Percentiles rank a stretch among this genome's conserved stretches.
Evolutionary conservation across 1,140 invertebrate species (phyloP).

Genomic region (Scaptomyza montana): DNA sequence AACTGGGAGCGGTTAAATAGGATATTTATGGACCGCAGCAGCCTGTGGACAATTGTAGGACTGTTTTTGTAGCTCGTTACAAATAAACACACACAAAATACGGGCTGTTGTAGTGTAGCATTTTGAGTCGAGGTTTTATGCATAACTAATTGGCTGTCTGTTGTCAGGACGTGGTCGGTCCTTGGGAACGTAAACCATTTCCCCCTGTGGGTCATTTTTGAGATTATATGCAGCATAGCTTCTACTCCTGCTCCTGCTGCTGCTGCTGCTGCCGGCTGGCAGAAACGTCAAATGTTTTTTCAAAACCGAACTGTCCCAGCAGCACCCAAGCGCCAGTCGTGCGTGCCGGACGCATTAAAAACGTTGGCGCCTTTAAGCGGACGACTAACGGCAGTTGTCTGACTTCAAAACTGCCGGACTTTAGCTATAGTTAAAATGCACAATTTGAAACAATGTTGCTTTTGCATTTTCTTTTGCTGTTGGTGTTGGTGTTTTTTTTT

Average conservation of each 20-base stretch:
- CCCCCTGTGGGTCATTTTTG: slow-evolving; percentile 17
- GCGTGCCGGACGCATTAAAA: slow-evolving; percentile 64
- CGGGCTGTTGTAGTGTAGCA: slow-evolving; percentile 56
- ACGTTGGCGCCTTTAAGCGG: slow-evolving; percentile 66
- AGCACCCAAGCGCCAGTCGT: slow-evolving; percentile 36
- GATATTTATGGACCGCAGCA: slow-evolving; percentile 52
- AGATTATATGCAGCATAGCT: slow-evolving; percentile 26
- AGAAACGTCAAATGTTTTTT: slow-evolving; percentile 7
- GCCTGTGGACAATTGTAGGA: slow-evolving; percentile 24
- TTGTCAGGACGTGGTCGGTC: slow-evolving; percentile 7
- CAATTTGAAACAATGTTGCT: slow-evolving; percentile 75
- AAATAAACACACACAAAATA: slow-evolving; percentile 45
- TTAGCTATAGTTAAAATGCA: slow-evolving; percentile 63
- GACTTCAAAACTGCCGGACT: slow-evolving; percentile 2
- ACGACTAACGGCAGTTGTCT: neutral
- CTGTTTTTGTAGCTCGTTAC: neutral
- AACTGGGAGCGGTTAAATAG: slow-evolving; percentile 47
- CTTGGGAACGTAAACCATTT: slow-evolving; percentile 12
- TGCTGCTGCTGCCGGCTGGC: neutral
- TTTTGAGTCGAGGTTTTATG: slow-evolving; percentile 71
- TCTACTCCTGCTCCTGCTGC: neutral
- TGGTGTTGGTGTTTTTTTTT: slow-evolving; percentile 47
- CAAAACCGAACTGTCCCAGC: slow-evolving; percentile 18
- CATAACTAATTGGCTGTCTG: slow-evolving; percentile 75
- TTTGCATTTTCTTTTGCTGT: neutral